Base-by-base conservation (phyloP, 2,113 vertebrate species). In the Columba livia region DNA sequence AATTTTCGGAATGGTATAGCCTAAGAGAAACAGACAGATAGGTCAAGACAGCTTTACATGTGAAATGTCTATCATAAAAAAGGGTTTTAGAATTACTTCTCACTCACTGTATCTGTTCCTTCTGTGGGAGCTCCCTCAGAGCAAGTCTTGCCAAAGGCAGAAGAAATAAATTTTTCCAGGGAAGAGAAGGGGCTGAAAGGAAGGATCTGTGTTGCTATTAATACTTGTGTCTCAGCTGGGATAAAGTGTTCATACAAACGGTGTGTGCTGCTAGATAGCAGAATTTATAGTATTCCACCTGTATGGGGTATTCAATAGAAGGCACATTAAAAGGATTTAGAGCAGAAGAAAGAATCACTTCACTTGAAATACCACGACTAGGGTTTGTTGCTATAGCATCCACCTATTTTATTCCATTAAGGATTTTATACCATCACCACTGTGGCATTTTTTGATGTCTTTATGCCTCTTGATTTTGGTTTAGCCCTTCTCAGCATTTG, bases 301-400 rank as follows among this genome's bases (percentile, higher is more conserved):
- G 94, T 88, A 94, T 79, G 88, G 80, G 86, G 81, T 95, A 90
- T 97, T 94, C 96, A 96, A 93, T 95, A 93, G 61, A 60, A 85
- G 58, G 83, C 58, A 81, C 90, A 93, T 96, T 96, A 94, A 96
- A 90, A 96, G 90, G 94, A 94, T 97, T 94, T 95, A 96, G 92
- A 93, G 93, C 9, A 3, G 93, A 90, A 95, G 88, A 83, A 94
- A 66, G 80, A 95, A 94, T 94, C 77, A 79, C 90, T 94, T 94
- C 69, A 47, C 83, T 94, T 96, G 94, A 95, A 95, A 93, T 92
- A 95, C 77, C 80, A 65, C 65, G 73, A 24, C 73, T 66, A 60
- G 50, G 53, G 58, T 79, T 95, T 61, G 69, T 73, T 93, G 77
- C 85, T 89, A 73, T 21, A 87, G 70, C 48, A 79, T 75, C 72